Base-by-base conservation (phyloP, 2,888 invertebrate genomes). In the Cephalotes varians region DNA sequence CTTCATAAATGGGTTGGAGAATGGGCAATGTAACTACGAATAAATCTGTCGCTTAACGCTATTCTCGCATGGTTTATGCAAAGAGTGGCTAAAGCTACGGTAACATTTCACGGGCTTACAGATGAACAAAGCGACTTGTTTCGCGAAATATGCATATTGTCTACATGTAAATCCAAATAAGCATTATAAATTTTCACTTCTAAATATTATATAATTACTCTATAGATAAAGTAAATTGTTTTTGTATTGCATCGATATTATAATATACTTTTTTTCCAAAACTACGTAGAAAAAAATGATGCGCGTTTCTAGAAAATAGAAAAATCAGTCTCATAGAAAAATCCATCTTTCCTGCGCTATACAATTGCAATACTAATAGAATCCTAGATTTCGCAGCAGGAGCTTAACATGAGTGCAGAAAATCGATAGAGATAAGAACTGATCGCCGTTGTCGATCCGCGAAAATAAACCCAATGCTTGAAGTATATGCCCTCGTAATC, bases 381-480 rank as follows among this genome's bases (percentile, higher is more conserved):
- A 71, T 56, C 25, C 34, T 40, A n/a, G n/a, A 60, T 73, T 44
- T 31, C 21, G 12, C 58, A 34, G 34, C 44, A 15, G n/a, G 10
- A 40, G 6, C 51, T 74, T 28, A 62, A 74, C 5, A n/a, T 49
- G 31, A 60, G 21, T 25, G 28, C n/a, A 25, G 15, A 60, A 58
- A 81, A 81, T 60, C 60, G 49, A 44, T 69, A 44, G 12, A 79
- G 69, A 81, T 84, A 86, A 81, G 74, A 77, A 86, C 58, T 64
- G 60, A 51, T 58, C 69, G 69, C 62, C 80, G 60, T 74, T 84
- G 81, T 81, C 81, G 60, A 73, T 51, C 21, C 51, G 77, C 81
- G 62, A 74, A 84, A 88, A 85, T 88, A 88, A 88, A 83, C 71
- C 54, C 47, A 34, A 58, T 82, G 44, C 65, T 72, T 81, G 72